phyloP scores from a whole-genome alignment of 2,797 vertebrate species.

The Dendrocincla fuliginosa region DNA sequence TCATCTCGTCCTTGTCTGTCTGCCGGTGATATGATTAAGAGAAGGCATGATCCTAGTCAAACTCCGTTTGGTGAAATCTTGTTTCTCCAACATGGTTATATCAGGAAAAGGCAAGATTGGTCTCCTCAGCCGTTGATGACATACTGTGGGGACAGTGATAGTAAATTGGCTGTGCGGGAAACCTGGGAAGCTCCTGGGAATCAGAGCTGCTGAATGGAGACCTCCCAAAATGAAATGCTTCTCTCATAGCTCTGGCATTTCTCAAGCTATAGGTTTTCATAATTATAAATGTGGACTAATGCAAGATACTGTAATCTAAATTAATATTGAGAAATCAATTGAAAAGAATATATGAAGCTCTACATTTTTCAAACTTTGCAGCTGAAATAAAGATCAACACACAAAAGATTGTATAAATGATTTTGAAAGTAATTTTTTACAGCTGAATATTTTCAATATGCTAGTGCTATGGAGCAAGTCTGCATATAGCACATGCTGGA shows the following conservation, averaged over 20 bases:
- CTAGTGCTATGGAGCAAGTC: background rate
- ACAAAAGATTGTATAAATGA: background rate
- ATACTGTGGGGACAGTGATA: too few relatives aligned
- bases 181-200: background rate
- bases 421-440: background rate
- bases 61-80: background rate
- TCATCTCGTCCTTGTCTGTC: accelerated
- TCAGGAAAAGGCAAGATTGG: background rate
- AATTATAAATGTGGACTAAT: background rate
- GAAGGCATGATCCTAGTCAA: background rate
- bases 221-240: background rate
- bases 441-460: background rate
- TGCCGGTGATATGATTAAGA: background rate
- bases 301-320: background rate
- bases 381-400: background rate
- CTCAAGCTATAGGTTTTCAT: background rate
- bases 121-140: background rate
- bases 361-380: background rate
- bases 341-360: background rate
- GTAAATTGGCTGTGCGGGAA: background rate
- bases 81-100: background rate
- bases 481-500: background rate
- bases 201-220: background rate
- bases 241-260: background rate
- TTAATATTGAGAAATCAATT: background rate